Conservation (phyloP, 2,113 vertebrate species). For the Australoheros scitulus region DNA sequence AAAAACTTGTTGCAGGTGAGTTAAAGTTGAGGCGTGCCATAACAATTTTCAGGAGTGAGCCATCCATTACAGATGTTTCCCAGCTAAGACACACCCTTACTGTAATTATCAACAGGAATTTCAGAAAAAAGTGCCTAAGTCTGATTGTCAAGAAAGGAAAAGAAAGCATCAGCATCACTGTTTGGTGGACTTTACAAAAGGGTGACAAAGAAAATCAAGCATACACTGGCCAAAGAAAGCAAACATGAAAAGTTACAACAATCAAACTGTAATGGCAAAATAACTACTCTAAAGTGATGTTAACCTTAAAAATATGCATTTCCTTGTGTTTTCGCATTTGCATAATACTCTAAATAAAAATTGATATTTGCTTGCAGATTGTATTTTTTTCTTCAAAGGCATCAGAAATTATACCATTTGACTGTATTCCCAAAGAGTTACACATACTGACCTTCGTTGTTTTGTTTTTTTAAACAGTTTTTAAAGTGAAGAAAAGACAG, state of each 20-base stretch:
- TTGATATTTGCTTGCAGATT: not conserved
- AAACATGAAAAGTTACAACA: not conserved
- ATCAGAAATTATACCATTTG: not conserved
- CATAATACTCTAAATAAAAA: not conserved
- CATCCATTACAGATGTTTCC: constrained; percentile 1
- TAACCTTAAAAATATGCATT: no score
- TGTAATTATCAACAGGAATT: not conserved
- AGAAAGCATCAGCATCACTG: fast-evolving
- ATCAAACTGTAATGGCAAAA: not conserved
- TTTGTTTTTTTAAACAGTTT: not conserved
- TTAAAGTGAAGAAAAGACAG: not conserved
- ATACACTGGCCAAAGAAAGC: not conserved
- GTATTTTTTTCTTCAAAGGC: not conserved
- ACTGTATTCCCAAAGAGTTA: not conserved
- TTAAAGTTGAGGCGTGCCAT: not conserved
- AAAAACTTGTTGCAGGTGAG: not conserved
- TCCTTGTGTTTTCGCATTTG: no score
- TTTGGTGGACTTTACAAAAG: not conserved
- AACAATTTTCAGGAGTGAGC: not conserved
- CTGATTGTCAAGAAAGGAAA: not conserved
- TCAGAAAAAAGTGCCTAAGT: not conserved
- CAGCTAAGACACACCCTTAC: not conserved
- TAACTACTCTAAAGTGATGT: not conserved
- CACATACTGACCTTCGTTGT: fast-evolving
- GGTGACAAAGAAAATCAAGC: no score